Evolutionary conservation across 1,140 invertebrate species (phyloP).

Genomic region (Limonius californicus): DNA sequence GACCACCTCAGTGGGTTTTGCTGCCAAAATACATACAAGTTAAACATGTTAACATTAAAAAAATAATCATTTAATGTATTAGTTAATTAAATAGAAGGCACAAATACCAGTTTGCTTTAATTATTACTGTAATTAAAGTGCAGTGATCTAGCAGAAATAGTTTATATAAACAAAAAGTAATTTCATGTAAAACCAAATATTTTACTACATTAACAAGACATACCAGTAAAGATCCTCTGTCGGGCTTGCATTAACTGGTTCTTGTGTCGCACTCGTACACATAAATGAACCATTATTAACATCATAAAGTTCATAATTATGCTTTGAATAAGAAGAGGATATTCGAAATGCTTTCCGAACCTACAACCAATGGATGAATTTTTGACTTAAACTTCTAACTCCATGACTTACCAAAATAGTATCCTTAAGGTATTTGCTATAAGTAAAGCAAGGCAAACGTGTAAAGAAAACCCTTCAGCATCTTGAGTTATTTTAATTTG

Average conservation of each 20-base stretch:
- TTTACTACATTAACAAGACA: not conserved
- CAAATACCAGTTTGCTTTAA: not conserved
- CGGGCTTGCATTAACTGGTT: slow-evolving; percentile 74
- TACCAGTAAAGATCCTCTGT: slow-evolving; percentile 84
- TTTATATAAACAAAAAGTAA: not conserved
- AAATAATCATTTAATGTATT: not conserved
- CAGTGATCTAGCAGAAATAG: not conserved
- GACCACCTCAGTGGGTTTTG: slow-evolving; percentile 43
- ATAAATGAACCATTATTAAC: slow-evolving; percentile 93
- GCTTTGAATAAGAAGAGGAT: slow-evolving; percentile 92
- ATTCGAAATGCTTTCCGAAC: slow-evolving; percentile 97
- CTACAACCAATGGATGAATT: slow-evolving; percentile 55
- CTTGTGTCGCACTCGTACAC: slow-evolving; percentile 81
- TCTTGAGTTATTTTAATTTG: slow-evolving; percentile 89
- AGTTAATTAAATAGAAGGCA: not conserved
- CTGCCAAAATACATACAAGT: slow-evolving; percentile 37
- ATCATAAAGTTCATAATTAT: slow-evolving; percentile 96
- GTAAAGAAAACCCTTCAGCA: slow-evolving; percentile 93
- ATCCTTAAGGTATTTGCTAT: slow-evolving; percentile 96
- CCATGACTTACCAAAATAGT: slow-evolving; percentile 92
- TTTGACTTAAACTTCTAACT: not conserved
- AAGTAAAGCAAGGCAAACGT: slow-evolving; percentile 91
- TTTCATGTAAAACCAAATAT: not conserved
- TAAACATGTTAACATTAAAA: not conserved
- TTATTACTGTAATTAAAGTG: not conserved